These are phyloP conservation scores for Crotalus horridus DNA, from an alignment of 2,113 vertebrate species.

Conservation along the genomic window DNA sequence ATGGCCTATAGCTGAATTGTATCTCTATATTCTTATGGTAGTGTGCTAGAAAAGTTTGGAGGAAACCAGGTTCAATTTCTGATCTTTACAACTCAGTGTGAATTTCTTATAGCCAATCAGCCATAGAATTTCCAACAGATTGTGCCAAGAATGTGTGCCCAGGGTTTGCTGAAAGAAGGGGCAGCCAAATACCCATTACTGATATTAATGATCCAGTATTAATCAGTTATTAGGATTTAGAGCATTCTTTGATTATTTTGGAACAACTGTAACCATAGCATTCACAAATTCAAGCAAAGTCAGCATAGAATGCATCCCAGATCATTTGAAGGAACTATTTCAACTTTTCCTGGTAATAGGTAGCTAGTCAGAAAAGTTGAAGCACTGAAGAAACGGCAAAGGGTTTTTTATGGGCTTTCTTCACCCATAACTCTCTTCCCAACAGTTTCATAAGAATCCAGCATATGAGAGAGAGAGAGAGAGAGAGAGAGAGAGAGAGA, in stretches of 20 bases:
- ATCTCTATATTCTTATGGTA: background rate
- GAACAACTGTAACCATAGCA: background rate
- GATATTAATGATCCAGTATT: background rate
- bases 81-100: background rate
- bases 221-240: background rate
- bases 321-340: background rate
- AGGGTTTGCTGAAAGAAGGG: background rate
- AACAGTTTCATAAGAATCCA: background rate
- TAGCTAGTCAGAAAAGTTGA: background rate
- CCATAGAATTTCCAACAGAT: background rate
- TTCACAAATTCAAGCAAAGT: background rate
- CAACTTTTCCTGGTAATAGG: background rate
- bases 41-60: background rate
- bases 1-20: background rate
- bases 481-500: too few species aligned
- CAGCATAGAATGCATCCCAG: background rate
- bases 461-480: background rate
- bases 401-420: background rate
- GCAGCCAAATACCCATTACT: background rate
- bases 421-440: background rate
- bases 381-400: background rate
- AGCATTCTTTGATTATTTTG: background rate
- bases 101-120: background rate
- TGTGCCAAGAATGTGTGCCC: background rate
- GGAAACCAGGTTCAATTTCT: background rate